phyloP scores from a whole-genome alignment of 2,888 invertebrate species.

The Drosophila colorata region DNA sequence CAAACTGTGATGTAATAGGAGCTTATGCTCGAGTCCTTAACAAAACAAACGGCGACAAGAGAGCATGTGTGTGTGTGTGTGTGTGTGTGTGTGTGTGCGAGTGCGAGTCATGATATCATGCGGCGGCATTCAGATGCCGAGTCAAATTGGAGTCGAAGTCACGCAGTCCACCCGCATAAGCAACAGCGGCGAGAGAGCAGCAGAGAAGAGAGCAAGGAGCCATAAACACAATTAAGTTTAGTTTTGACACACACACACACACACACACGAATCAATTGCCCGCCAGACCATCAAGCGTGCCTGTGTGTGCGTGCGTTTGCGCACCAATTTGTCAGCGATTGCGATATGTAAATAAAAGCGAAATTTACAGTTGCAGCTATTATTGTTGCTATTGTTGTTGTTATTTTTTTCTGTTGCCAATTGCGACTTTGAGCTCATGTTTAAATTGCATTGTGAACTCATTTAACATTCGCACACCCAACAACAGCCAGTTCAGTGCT shows the following conservation, averaged over 20 bases:
- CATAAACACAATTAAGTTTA: slow-evolving; percentile 51
- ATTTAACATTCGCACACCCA: slow-evolving; percentile 18
- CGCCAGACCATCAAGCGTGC: slow-evolving; percentile 36
- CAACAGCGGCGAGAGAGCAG: slow-evolving; percentile 3
- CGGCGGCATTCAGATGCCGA: slow-evolving; percentile 9
- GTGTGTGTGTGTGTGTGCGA: slow-evolving; percentile 1
- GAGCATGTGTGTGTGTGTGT: not conserved
- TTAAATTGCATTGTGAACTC: slow-evolving; percentile 54
- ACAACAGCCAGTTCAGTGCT: not conserved
- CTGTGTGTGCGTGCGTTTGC: slow-evolving; percentile 11
- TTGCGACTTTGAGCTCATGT: slow-evolving; percentile 31
- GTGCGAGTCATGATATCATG: slow-evolving; percentile 35
- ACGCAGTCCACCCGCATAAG: slow-evolving; percentile 49
- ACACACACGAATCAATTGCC: slow-evolving; percentile 37
- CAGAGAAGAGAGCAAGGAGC: slow-evolving; percentile 15
- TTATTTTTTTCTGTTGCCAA: slow-evolving; percentile 16
- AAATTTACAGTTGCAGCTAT: slow-evolving; percentile 58
- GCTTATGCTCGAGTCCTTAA: slow-evolving; percentile 42
- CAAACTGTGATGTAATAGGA: slow-evolving; percentile 54
- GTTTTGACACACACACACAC: slow-evolving; percentile 35
- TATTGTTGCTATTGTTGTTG: slow-evolving; percentile 20
- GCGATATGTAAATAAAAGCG: slow-evolving; percentile 63
- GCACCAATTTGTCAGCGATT: slow-evolving; percentile 53
- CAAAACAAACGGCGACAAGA: slow-evolving; percentile 41
- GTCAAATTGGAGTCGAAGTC: slow-evolving; percentile 18